Conservation (phyloP, 1,140 invertebrate species). For the Drosophila lacteicornis region DNA sequence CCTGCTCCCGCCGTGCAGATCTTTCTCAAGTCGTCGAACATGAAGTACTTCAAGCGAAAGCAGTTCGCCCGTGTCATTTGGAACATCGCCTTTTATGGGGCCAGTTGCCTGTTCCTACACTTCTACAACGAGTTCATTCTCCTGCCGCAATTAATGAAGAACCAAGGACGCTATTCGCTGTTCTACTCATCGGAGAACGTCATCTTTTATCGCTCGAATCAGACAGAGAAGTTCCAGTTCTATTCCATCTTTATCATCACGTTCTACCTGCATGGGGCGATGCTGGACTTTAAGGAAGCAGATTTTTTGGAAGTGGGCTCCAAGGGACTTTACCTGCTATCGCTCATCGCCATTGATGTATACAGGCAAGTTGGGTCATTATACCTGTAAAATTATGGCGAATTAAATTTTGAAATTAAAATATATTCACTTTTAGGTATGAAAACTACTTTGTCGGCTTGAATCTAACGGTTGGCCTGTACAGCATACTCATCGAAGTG, state of each 20-base stretch:
- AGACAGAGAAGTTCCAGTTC: constrained; percentile 81
- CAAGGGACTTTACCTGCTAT: constrained; percentile 73
- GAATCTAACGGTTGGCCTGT: constrained; percentile 76
- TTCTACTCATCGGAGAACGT: constrained; percentile 81
- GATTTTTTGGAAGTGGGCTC: constrained; percentile 77
- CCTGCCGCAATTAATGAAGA: constrained; percentile 78
- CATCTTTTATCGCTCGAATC: constrained; percentile 80
- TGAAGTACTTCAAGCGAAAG: constrained; percentile 80
- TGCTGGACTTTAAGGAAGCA: constrained; percentile 80
- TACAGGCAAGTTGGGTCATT: constrained; percentile 62
- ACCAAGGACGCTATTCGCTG: constrained; percentile 76
- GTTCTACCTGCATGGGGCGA: constrained; percentile 78
- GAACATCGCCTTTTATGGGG: constrained; percentile 81
- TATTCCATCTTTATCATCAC: constrained; percentile 83
- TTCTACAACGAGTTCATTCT: constrained; percentile 83
- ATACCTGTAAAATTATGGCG: not conserved
- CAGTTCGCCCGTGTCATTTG: constrained; percentile 80
- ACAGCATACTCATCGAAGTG: constrained; percentile 76
- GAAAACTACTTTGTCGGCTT: constrained; percentile 83
- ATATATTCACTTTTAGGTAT: constrained; percentile 52
- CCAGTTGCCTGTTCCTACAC: constrained; percentile 74
- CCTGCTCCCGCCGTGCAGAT: constrained; percentile 53
- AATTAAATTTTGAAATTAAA: not conserved
- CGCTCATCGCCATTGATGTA: constrained; percentile 73
- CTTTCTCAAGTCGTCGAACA: constrained; percentile 76